Evolutionary conservation across 2,888 invertebrate species (phyloP), one percentile per base, ranked within the genome.

Genomic region (Pasiphila rectangulata): DNA sequence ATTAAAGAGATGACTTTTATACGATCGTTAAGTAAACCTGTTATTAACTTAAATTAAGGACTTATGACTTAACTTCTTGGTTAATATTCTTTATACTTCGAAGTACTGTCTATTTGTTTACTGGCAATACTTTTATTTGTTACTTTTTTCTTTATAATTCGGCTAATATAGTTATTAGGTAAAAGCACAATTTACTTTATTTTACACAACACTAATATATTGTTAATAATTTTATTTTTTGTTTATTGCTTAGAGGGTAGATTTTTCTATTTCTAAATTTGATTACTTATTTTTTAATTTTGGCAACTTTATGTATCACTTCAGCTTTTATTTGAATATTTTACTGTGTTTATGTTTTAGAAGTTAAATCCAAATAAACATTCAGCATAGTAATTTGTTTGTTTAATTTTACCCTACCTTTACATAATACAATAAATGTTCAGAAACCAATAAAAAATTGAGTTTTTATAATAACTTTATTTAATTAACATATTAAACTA

Each of bases 1-100:
- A 87, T 81, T 83, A 79, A 47, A 88, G 83, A 86, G 84, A 81
- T 76, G 75, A 85, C 87, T 88, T 88, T 87, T 87, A 88, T 88
- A 88, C 87, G 83, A 86, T 80, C 80, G 87, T 88, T 87, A 83
- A 84, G 85, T 81, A 54, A 77, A 81, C 81, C 83, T 87, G 87
- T 87, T 87, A 81, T 81, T 87, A 85, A 85, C 79, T 80, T 80
- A 81, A 64, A 67, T 74, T 85, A 85, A 84, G 85, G 71, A 86
- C 82, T 85, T 86, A 84, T 80, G 77, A 78, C 69, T 60, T 76
- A 79, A 85, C 79, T 32, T 83, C 82, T 79, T 72, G 73, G 73
- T 77, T 78, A 69, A 69, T 67, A 61, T 63, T 61, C 64, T 70
- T 64, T 51, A 55, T 61, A 52, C 43, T 56, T 47, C 51, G 56